Evolutionary conservation across 2,797 vertebrate genomes (phyloP), one percentile per base, ranked within the genome.

Genomic region (Xiphophorus birchmanni): DNA sequence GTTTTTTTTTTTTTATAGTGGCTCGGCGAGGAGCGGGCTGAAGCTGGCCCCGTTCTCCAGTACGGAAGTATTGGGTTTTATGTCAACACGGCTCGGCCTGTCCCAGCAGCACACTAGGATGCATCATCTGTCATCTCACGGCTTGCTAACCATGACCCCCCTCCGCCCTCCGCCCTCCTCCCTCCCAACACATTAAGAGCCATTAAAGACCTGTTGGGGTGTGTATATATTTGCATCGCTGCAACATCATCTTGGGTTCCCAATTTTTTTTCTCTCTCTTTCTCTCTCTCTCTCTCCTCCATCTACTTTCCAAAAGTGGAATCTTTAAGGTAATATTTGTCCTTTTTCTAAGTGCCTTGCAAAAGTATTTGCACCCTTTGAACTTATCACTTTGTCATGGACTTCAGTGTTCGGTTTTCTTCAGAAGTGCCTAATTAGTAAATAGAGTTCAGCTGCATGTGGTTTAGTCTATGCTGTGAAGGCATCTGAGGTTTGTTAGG

Each of bases 21-120:
- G 88, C 92, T 90, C 85, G 87, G 89, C 86, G 23, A 90, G 88
- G 84, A 92, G 92, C 91, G 92, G 73, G 73, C 67, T 37, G 17
- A 65, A 87, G 93, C 93, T 93, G 91, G 93, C 92, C 90, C 56
- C 79, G 89, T 94, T 94, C 92, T 93, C 93, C 88, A 88, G 93
- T 86, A 93, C 94, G 95, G 95, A 96, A 95, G 95, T 96, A 95
- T 95, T 96, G 93, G 93, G 94, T 96, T 96, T 91, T 95, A 93
- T 94, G 94, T 96, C 95, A 96, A 96, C 95, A 96, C 90, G 87
- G 91, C 91, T 87, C 82, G 83, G 94, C 90, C 93, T 94, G 93
- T 94, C 92, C 90, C 89, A 90, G 94, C 92, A 94, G 92, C 90
- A 81, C 84, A 93, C 88, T 77, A 90, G 94, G 94, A 95, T 94